A percentile compares a stretch with the other conserved stretches of the same genome.
Evolutionary conservation across 53 echinoderm and acorn worm species (phyloP).

Genomic region (Arbacia lixula): DNA sequence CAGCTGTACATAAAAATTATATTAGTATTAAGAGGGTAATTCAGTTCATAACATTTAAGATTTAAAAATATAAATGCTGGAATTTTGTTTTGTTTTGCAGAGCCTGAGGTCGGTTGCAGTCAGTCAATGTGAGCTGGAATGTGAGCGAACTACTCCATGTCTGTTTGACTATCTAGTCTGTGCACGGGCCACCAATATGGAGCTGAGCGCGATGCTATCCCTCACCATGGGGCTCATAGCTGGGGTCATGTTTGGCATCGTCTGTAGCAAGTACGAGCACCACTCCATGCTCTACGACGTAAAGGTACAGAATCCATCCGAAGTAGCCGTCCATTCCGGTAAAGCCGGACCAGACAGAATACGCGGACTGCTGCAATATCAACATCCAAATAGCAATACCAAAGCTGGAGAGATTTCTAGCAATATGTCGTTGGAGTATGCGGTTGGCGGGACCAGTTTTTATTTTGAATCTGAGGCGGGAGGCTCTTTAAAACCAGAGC

Average conservation of each 20-base stretch:
- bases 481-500: not conserved
- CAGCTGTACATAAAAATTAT: too few species aligned
- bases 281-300: conserved; percentile 12
- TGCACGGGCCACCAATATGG: conserved; percentile 12
- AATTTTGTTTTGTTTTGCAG: too few species aligned
- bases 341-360: not conserved
- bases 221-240: conserved; percentile 68
- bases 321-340: not conserved
- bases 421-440: conserved; percentile 7
- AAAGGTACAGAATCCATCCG: not conserved
- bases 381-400: not conserved
- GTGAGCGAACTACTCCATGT: too few species aligned
- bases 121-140: too few species aligned
- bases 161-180: too few species aligned
- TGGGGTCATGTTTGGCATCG: conserved; percentile 67
- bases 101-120: too few species aligned
- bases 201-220: conserved; percentile 35
- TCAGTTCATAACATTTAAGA: too few species aligned
- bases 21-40: too few species aligned
- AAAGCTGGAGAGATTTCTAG: not conserved
- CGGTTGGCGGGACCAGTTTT: conserved; percentile 19
- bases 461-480: conserved; percentile 4
- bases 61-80: too few species aligned
- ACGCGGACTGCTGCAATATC: not conserved
- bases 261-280: conserved; percentile 71